Conservation (phyloP, 2,888 invertebrate species). For the Acanthosepion esculentum region DNA sequence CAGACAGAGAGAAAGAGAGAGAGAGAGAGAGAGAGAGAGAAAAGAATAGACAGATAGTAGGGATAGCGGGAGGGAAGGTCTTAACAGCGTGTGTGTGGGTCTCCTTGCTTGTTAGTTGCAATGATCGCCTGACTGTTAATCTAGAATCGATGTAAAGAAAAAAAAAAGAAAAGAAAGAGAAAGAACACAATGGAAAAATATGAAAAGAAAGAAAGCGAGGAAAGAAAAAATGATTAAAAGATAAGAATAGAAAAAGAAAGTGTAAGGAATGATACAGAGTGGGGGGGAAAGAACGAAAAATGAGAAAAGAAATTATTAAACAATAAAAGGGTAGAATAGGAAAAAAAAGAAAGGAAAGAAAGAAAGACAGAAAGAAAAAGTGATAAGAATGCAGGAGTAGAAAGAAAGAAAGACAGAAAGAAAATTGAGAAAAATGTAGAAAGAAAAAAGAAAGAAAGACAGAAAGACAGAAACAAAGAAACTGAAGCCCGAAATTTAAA, state of each 20-base stretch:
- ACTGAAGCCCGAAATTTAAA: no score
- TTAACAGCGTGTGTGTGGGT: background rate
- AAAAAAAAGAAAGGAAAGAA: no score
- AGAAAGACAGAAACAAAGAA: no score
- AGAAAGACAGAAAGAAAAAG: no score
- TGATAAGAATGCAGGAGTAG: no score
- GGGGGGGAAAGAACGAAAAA: background rate
- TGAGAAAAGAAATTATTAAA: background rate
- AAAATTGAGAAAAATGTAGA: background rate
- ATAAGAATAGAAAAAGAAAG: background rate
- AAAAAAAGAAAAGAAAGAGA: background rate
- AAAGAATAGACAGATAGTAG: background rate
- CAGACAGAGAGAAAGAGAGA: background rate
- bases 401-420: background rate
- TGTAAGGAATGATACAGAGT: background rate
- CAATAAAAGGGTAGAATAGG: no score
- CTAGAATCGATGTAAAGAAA: background rate
- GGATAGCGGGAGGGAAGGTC: background rate
- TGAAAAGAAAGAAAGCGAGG: no score
- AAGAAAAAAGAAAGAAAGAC: no score
- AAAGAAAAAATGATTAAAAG: no score
- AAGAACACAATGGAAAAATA: no score
- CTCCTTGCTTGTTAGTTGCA: conserved; percentile 4
- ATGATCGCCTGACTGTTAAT: background rate
- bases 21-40: background rate